Evolutionary conservation across 2,797 vertebrate species (phyloP).

Genomic region (Atherinosoma microstoma): DNA sequence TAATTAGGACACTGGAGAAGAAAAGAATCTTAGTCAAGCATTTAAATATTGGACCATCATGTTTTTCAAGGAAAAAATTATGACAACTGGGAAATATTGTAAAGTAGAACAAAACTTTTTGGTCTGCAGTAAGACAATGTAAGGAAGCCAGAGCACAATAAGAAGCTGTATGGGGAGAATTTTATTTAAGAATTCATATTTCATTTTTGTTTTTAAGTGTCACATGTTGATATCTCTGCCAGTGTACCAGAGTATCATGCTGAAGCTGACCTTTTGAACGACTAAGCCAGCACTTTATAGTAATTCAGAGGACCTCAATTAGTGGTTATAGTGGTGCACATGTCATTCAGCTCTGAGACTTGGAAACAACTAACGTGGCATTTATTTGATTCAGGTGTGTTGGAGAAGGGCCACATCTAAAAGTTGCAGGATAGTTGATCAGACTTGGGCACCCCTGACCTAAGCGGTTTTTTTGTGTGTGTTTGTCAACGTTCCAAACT

Average conservation of each 20-base stretch:
- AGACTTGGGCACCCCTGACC: no score
- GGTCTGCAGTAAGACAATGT: background rate
- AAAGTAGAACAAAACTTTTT: background rate
- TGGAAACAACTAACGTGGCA: no score
- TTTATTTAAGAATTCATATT: background rate
- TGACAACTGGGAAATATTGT: background rate
- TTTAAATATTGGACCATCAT: background rate
- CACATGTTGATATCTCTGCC: background rate
- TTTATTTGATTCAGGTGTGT: no score
- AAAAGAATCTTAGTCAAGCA: background rate
- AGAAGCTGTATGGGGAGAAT: background rate
- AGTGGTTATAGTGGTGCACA: no score
- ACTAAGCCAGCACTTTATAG: background rate
- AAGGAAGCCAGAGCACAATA: background rate
- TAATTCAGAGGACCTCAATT: background rate
- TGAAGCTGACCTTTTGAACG: background rate
- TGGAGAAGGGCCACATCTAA: no score
- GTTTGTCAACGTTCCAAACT: no score
- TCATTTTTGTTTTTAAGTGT: background rate
- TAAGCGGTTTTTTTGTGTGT: no score
- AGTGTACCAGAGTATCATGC: background rate
- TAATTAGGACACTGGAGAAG: background rate
- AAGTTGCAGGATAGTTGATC: no score
- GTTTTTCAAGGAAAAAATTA: background rate
- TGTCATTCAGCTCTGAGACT: no score